A percentile compares a stretch with the other conserved stretches of the same genome.
phyloP scores from a whole-genome alignment of 2,797 vertebrate species.

The Borostomias antarcticus region DNA sequence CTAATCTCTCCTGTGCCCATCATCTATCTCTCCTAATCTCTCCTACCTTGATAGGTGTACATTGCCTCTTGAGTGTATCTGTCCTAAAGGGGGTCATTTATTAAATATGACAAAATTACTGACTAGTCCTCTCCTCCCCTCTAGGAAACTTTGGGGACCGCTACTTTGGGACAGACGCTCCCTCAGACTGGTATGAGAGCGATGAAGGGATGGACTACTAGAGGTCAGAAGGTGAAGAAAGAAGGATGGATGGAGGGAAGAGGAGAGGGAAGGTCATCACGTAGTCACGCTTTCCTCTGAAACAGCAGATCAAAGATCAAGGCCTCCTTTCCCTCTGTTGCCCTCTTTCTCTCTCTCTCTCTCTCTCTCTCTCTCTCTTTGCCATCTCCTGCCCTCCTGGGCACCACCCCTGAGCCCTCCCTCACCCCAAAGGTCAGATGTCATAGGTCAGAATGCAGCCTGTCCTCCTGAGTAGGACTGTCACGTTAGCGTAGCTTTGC shows the following conservation, averaged over 20 bases:
- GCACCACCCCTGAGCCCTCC: not conserved
- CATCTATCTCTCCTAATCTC: not conserved
- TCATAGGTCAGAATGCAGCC: constrained; percentile 2
- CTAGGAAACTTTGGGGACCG: constrained; percentile 91
- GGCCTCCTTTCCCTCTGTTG: not conserved
- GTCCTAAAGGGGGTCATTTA: not conserved
- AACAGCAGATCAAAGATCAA: not conserved
- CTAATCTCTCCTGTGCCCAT: not conserved
- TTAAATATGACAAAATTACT: not conserved
- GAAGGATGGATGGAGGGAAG: not conserved
- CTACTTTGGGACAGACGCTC: constrained; percentile 89
- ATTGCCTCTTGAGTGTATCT: no score
- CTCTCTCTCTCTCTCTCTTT: not conserved
- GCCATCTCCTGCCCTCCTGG: not conserved
- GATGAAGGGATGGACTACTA: constrained; percentile 84
- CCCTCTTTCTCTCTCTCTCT: not conserved
- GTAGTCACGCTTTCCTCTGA: constrained; percentile 7
- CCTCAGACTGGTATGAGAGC: constrained; percentile 81
- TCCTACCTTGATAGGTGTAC: no score
- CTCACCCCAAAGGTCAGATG: no score
- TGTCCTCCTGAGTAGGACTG: constrained; percentile 6
- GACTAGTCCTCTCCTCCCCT: not conserved
- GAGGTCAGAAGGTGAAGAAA: constrained; percentile 15
- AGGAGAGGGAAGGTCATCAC: not conserved
- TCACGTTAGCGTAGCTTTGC: not conserved